A percentile compares a stretch with the other conserved stretches of the same genome.
phyloP scores from a whole-genome alignment of 64 coral and sea anemone species.

The Orbicella faveolata region DNA sequence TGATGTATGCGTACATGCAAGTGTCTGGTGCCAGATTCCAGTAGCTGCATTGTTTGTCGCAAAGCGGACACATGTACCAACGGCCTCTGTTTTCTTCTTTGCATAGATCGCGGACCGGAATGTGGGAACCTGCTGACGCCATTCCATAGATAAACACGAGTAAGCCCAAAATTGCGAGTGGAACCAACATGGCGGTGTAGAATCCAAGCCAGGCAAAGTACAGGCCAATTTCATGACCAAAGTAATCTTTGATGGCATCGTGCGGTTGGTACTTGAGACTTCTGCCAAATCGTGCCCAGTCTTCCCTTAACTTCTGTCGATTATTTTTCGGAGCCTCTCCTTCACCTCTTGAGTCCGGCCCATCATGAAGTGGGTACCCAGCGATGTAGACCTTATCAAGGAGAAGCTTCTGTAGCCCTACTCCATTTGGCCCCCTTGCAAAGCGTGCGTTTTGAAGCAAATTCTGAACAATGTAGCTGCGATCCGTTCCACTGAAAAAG shows the following conservation, averaged over 20 bases:
- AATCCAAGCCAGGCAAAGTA: constrained; percentile 84
- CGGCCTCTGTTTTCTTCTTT: constrained; percentile 33
- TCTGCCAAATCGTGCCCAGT: constrained; percentile 60
- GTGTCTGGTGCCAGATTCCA: constrained; percentile 62
- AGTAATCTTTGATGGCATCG: constrained; percentile 75
- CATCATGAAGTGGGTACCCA: constrained; percentile 88
- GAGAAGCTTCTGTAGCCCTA: constrained; percentile 71
- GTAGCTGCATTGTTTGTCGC: constrained; percentile 70
- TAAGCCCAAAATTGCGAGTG: constrained; percentile 62
- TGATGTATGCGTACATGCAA: constrained; percentile 66
- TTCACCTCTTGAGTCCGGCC: constrained; percentile 50
- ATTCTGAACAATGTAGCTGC: constrained; percentile 64
- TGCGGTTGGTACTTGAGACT: constrained; percentile 64
- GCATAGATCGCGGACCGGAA: constrained; percentile 62
- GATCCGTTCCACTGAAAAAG: constrained; percentile 71
- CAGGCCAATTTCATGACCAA: constrained; percentile 63
- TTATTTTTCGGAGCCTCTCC: constrained; percentile 34
- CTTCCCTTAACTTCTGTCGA: constrained; percentile 47
- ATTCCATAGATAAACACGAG: constrained; percentile 74
- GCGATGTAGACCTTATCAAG: constrained; percentile 43
- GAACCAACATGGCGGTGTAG: constrained; percentile 76
- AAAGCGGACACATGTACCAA: constrained; percentile 83
- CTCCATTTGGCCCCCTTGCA: constrained; percentile 57
- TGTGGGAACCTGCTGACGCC: constrained; percentile 11
- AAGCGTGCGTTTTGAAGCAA: constrained; percentile 63